Conservation (phyloP, 2,797 vertebrate genomes). For the Brotula barbata region DNA sequence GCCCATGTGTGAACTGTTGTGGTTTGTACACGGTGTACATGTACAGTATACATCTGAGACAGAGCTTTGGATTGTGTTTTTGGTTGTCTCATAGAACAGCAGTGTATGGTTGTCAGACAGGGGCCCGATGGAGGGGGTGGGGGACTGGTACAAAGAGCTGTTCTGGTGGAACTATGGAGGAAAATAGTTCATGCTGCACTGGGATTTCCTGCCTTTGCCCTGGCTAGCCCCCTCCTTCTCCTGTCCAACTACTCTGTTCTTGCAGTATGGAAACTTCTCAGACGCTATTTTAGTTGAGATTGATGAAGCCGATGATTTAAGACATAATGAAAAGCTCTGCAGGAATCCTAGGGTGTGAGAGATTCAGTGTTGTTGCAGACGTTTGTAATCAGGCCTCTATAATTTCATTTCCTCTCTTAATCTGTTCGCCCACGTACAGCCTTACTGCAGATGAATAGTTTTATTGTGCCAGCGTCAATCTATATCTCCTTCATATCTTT, state of each 20-base stretch:
- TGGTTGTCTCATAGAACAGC: constrained; percentile 54
- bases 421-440: constrained; percentile 42
- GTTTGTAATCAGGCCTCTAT: constrained; percentile 45
- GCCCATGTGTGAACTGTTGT: constrained; percentile 60
- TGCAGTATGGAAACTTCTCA: constrained; percentile 51
- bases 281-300: constrained; percentile 49
- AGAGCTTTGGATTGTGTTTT: constrained; percentile 67
- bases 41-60: constrained; percentile 39
- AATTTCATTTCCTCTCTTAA: constrained; percentile 51
- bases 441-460: constrained; percentile 35
- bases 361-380: constrained; percentile 50
- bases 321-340: constrained; percentile 31
- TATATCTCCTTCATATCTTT: constrained; percentile 24
- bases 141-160: constrained; percentile 73
- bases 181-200: constrained; percentile 80
- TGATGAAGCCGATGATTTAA: constrained; percentile 38
- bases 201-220: constrained; percentile 81
- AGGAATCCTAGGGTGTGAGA: constrained; percentile 25
- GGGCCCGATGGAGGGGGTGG: constrained; percentile 62
- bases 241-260: constrained; percentile 49
- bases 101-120: constrained; percentile 65
- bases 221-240: constrained; percentile 34
- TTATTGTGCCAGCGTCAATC: constrained; percentile 2
- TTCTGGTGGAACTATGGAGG: constrained; percentile 75
- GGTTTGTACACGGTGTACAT: constrained; percentile 27